Evolutionary conservation across 2,888 invertebrate species (phyloP).

Genomic region (Tipula confusa): DNA sequence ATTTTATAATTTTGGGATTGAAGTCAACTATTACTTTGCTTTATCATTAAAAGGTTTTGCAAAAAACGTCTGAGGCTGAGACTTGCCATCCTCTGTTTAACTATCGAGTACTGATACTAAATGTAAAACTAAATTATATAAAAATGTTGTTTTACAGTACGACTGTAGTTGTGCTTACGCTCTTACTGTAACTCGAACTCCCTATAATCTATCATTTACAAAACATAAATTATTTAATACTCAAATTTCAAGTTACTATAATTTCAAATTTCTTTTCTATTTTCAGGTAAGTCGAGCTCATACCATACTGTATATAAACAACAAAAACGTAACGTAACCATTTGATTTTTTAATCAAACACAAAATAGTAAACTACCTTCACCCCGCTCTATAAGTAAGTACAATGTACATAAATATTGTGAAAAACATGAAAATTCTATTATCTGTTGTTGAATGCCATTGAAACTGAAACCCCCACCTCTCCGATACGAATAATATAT

Average conservation of each 20-base stretch:
- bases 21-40: too few relatives aligned
- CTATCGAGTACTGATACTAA: too few relatives aligned
- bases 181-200: too few relatives aligned
- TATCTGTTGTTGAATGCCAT: neutral
- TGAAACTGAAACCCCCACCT: neutral
- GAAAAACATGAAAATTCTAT: constrained; percentile 1
- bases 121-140: too few relatives aligned
- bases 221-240: neutral
- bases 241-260: neutral
- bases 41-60: too few relatives aligned
- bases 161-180: too few relatives aligned
- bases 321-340: neutral
- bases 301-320: neutral
- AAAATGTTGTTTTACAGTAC: too few relatives aligned
- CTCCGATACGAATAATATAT: neutral
- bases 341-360: neutral
- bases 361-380: neutral
- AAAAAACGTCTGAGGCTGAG: too few relatives aligned
- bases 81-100: too few relatives aligned
- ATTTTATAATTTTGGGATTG: too few relatives aligned
- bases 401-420: neutral
- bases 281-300: neutral
- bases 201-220: too few relatives aligned
- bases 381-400: neutral
- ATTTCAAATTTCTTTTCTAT: neutral